Base-by-base conservation (phyloP, 2,113 vertebrate species). In the Platycercus adscitus region DNA sequence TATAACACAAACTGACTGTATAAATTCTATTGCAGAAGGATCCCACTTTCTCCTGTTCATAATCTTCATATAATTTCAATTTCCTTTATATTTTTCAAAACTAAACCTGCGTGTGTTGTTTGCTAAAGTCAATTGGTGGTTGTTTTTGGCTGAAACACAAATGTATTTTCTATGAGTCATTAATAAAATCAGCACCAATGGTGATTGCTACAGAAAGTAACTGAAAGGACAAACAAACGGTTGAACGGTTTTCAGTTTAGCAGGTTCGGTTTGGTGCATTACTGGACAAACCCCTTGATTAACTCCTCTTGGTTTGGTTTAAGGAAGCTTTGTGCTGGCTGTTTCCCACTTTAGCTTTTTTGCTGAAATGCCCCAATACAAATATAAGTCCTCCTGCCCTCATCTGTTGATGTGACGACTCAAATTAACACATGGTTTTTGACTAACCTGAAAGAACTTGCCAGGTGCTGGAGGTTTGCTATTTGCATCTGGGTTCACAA, bases 401-500 rank as follows among this genome's bases (percentile, higher is more conserved):
- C 97, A 96, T 97, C 97, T 98, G 98, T 96, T 97, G 96, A 81
- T 95, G 94, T 83, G 96, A 68, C 96, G 35, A 98, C 97, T 98
- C 98, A 98, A 91, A 98, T 97, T 95, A 97, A 95, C 84, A 81
- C 98, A 97, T 98, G 87, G 60, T 95, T 98, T 98, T 96, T 98
- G 98, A 98, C 95, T 98, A 98, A 98, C 97, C 98, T 99, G 98
- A 98, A 98, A 98, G 98, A 98, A 97, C 98, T 95, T 83, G 95
- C 94, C 98, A 98, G 98, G 98, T 98, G 98, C 96, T 97, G 70
- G 96, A 97, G 97, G 94, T 94, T 97, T 97, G 77, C 94, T 93
- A 99, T 99, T 99, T 99, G 99, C 99, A 99, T 99, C 89, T 95
- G 93, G 47, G 94, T 95, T 97, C 97, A 97, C 96, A 97, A 95